A percentile compares a stretch with the other conserved stretches of the same genome.
These are phyloP conservation scores for Caenorhabditis remanei DNA, from an alignment of 1,140 invertebrate species.

Conservation along the genomic window DNA sequence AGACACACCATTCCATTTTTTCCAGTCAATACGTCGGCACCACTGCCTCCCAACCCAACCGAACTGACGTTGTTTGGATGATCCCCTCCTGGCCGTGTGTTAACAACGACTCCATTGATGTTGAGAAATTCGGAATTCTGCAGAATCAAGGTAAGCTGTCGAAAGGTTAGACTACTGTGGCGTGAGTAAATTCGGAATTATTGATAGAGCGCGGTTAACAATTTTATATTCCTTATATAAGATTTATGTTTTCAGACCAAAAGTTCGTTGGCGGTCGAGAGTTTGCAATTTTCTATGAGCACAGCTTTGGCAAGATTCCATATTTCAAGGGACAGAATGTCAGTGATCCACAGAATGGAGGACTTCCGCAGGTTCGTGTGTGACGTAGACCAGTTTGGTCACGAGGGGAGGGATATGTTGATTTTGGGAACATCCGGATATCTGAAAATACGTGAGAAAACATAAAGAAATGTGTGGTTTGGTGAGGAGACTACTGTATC, in stretches of 20 bases:
- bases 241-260: not conserved
- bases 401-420: too few relatives aligned
- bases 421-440: too few relatives aligned
- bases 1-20: not conserved
- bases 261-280: not conserved
- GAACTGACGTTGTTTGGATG: slow-evolving; percentile 37
- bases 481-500: too few relatives aligned
- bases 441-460: too few relatives aligned
- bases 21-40: slow-evolving; percentile 12
- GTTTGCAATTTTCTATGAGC: slow-evolving; percentile 40
- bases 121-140: slow-evolving; percentile 19
- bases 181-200: not conserved
- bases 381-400: too few relatives aligned
- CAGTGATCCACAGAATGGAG: slow-evolving; percentile 40
- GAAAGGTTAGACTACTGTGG: not conserved
- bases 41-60: slow-evolving; percentile 6
- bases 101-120: slow-evolving; percentile 8
- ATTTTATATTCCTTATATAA: not conserved
- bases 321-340: slow-evolving; percentile 30
- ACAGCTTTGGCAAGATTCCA: slow-evolving; percentile 16
- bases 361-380: slow-evolving; percentile 6
- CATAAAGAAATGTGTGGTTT: too few relatives aligned
- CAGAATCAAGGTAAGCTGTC: slow-evolving; percentile 6
- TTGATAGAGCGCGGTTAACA: not conserved
- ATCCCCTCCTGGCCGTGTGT: slow-evolving; percentile 8